Conservation (phyloP, 2,888 invertebrate species). For the Meteorus colon region DNA sequence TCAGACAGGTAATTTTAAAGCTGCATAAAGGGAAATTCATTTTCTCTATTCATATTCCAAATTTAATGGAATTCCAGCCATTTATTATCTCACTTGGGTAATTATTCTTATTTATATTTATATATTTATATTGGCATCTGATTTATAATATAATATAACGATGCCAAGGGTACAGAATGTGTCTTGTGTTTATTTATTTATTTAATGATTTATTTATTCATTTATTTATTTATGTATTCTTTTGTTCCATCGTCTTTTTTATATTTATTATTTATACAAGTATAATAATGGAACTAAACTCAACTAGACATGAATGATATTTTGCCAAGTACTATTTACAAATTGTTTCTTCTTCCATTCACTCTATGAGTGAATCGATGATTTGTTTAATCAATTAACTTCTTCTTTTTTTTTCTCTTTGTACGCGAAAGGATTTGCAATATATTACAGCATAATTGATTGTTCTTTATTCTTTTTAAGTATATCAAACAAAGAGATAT, state of each 20-base stretch:
- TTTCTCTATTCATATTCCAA: slow-evolving; percentile 24
- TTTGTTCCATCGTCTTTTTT: not conserved
- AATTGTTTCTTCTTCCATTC: slow-evolving; percentile 27
- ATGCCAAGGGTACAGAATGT: not conserved
- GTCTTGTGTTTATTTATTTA: not conserved
- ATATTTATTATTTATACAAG: slow-evolving; percentile 13
- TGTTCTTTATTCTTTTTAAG: not conserved
- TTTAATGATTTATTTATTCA: not conserved
- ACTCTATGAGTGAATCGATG: slow-evolving; percentile 34
- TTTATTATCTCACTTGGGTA: slow-evolving; percentile 7
- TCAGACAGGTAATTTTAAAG: slow-evolving; percentile 16
- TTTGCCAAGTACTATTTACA: slow-evolving; percentile 36
- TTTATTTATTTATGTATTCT: not conserved
- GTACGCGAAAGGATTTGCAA: slow-evolving; percentile 27
- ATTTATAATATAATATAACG: slow-evolving; percentile 16
- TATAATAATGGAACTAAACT: slow-evolving; percentile 12
- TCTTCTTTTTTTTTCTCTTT: slow-evolving; percentile 26
- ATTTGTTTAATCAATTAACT: slow-evolving; percentile 34
- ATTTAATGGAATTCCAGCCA: slow-evolving; percentile 11
- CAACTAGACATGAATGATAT: slow-evolving; percentile 27
- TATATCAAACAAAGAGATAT: slow-evolving; percentile 18
- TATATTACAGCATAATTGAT: slow-evolving; percentile 38
- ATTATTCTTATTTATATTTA: slow-evolving; percentile 35
- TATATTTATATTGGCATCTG: slow-evolving; percentile 15
- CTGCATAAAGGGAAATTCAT: slow-evolving; percentile 23